These are phyloP conservation scores for Drosophila diplacantha DNA, from an alignment of 2,888 invertebrate genomes.

Conservation along the genomic window DNA sequence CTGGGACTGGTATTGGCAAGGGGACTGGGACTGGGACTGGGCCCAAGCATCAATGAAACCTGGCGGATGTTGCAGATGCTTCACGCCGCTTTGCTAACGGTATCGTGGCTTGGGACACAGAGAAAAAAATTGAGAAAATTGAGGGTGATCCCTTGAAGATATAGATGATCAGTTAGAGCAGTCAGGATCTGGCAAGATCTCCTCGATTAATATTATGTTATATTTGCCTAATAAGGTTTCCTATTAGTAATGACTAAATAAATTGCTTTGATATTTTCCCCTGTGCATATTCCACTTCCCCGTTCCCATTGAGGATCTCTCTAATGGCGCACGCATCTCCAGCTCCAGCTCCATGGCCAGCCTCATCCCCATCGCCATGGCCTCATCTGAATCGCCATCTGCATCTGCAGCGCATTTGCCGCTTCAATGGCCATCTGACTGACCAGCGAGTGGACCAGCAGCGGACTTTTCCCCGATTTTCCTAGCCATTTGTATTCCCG, in stretches of 20 bases:
- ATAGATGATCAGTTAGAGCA: no score
- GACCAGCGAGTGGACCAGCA: conserved; percentile 48
- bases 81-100: conserved; percentile 60
- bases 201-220: background rate
- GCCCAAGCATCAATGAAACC: conserved; percentile 62
- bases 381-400: conserved; percentile 59
- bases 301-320: conserved; percentile 44
- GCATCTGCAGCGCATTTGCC: conserved; percentile 54
- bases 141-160: background rate
- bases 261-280: background rate
- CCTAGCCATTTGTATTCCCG: conserved; percentile 11
- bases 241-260: no score
- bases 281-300: conserved; percentile 4
- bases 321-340: conserved; percentile 63
- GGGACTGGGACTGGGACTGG: conserved; percentile 24
- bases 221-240: background rate
- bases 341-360: conserved; percentile 34
- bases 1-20: no score
- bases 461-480: conserved; percentile 22
- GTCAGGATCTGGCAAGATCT: background rate
- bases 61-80: conserved; percentile 41
- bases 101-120: conserved; percentile 21
- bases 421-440: conserved; percentile 65
- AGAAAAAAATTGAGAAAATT: background rate
- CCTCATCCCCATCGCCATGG: conserved; percentile 45